These are phyloP conservation scores for Catharus fuscescens DNA, from an alignment of 2,113 vertebrate species.

Conservation along the genomic window DNA sequence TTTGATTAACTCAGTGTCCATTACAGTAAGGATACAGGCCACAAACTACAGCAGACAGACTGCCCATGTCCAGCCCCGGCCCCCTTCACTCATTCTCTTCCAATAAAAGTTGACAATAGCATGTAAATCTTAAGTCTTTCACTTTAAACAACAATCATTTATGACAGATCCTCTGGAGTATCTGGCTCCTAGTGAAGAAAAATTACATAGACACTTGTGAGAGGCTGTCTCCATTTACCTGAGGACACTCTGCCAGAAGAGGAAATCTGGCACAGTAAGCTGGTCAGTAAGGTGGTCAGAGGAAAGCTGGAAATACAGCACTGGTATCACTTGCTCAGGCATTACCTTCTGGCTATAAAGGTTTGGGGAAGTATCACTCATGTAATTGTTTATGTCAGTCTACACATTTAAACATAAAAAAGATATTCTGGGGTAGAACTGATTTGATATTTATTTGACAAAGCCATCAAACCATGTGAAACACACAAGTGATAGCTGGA, in stretches of 20 bases:
- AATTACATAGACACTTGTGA: background rate
- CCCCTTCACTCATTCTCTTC: background rate
- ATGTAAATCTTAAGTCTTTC: background rate
- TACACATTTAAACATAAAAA: background rate
- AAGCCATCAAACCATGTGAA: slow-evolving; percentile 3
- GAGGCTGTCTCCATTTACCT: background rate
- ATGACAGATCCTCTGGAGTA: background rate
- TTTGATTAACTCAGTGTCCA: background rate
- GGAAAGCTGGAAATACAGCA: background rate
- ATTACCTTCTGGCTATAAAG: background rate
- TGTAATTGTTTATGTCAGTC: background rate
- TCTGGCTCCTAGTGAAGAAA: background rate
- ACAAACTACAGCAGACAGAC: background rate
- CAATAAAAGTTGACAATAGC: background rate
- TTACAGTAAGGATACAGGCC: background rate
- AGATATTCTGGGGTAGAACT: background rate
- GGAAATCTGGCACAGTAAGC: background rate
- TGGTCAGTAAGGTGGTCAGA: background rate
- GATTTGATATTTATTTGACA: slow-evolving; percentile 24
- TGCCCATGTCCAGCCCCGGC: background rate
- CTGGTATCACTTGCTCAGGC: background rate
- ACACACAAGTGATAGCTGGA: background rate
- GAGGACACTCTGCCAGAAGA: background rate
- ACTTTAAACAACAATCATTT: slow-evolving; percentile 6
- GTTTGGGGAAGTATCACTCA: background rate